Percentiles rank a stretch among this genome's conserved stretches.
These are phyloP conservation scores for Lepus townsendii DNA, from an alignment of 2,797 vertebrate species.

Conservation along the genomic window DNA sequence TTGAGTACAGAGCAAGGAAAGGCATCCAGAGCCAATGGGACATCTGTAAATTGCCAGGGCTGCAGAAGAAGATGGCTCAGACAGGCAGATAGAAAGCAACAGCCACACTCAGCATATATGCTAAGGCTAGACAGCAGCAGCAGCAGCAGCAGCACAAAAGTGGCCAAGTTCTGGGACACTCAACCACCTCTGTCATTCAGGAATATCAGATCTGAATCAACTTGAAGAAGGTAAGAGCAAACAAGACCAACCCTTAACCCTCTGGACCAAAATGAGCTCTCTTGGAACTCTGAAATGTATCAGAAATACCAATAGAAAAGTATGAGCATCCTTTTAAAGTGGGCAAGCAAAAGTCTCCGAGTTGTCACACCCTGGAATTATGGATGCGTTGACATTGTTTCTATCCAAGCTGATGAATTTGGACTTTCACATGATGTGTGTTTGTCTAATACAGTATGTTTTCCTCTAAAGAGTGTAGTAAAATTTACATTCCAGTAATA, in stretches of 20 bases:
- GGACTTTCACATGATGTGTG: not conserved
- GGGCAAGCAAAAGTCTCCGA: not conserved
- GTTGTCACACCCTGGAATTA: not conserved
- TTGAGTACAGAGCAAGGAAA: not conserved
- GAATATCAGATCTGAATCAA: not conserved
- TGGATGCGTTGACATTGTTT: not conserved
- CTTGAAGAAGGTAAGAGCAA: not conserved
- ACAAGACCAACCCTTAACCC: not conserved
- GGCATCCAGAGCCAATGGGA: not conserved
- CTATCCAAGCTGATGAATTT: not conserved
- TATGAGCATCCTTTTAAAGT: not conserved
- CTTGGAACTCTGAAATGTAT: not conserved
- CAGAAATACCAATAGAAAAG: not conserved
- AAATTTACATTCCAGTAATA: not conserved
- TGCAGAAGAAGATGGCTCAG: not conserved
- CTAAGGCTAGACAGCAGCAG: too few relatives aligned
- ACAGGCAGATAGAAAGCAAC: not conserved
- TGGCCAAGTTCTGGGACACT: not conserved
- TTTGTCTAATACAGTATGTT: not conserved
- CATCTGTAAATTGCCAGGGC: not conserved
- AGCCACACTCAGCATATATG: too few relatives aligned
- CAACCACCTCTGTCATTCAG: not conserved
- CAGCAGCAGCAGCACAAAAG: not conserved
- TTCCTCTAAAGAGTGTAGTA: constrained; percentile 4
- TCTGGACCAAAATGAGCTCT: not conserved